Conservation (phyloP, 2,113 vertebrate species). For the Phalacrocorax pelagicus region DNA sequence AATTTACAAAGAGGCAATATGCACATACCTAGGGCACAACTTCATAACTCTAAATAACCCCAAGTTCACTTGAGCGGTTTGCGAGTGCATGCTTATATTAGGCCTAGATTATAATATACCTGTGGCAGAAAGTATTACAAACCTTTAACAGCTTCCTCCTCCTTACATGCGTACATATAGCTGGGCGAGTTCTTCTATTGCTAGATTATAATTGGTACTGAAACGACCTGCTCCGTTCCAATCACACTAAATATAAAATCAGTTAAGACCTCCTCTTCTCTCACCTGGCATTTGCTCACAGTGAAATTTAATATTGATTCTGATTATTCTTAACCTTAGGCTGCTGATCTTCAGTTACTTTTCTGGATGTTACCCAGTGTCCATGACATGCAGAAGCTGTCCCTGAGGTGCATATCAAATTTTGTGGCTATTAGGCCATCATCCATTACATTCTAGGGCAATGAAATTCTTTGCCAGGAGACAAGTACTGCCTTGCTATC, state of each 20-base stretch:
- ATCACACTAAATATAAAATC: conserved; percentile 11
- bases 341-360: neutral
- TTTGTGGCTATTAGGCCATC: neutral
- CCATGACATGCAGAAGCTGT: neutral
- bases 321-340: conserved; percentile 33
- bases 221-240: conserved; percentile 2
- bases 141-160: neutral
- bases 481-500: neutral
- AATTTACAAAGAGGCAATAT: neutral
- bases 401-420: neutral
- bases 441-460: neutral
- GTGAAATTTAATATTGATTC: conserved; percentile 24
- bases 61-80: neutral
- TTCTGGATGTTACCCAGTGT: neutral
- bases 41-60: neutral
- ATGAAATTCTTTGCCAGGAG: neutral
- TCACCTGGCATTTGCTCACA: conserved; percentile 26
- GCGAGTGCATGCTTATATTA: neutral
- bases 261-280: conserved; percentile 12
- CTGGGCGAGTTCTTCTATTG: neutral
- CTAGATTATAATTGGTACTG: neutral
- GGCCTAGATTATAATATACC: neutral
- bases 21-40: neutral
- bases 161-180: fast-evolving
- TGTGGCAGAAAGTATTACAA: neutral